Conservation (phyloP, 2,888 invertebrate species). For the Neocrepidodera transversa region DNA sequence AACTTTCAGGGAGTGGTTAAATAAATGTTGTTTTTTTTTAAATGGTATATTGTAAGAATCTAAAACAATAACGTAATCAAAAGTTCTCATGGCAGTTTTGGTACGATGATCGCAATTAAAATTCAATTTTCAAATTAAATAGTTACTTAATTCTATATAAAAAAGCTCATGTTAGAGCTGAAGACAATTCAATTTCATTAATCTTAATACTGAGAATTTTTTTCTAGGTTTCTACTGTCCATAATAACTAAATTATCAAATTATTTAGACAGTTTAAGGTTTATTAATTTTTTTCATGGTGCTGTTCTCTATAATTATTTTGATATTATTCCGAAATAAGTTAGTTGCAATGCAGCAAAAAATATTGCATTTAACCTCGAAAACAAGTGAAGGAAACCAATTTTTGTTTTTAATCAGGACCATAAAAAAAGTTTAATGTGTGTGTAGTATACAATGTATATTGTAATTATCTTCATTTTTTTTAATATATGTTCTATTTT, state of each 20-base stretch:
- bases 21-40: too few species aligned
- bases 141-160: background rate
- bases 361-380: constrained; percentile 4
- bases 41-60: too few species aligned
- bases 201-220: constrained; percentile 15
- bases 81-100: constrained; percentile 6
- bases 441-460: too few species aligned
- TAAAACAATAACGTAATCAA: constrained; percentile 1
- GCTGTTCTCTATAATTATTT: constrained; percentile 8
- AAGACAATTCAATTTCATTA: constrained; percentile 6
- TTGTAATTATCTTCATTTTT: too few species aligned
- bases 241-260: constrained; percentile 3
- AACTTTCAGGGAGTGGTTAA: too few species aligned
- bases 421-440: too few species aligned
- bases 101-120: constrained; percentile 6
- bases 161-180: background rate
- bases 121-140: constrained; percentile 11
- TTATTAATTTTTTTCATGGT: constrained; percentile 5
- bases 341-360: background rate
- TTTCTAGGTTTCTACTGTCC: background rate
- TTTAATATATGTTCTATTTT: too few species aligned
- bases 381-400: too few species aligned
- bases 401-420: too few species aligned
- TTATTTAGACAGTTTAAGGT: constrained; percentile 7
- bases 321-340: constrained; percentile 4